Conservation (phyloP, 2,888 invertebrate genomes). For the Limenitis arthemis region DNA sequence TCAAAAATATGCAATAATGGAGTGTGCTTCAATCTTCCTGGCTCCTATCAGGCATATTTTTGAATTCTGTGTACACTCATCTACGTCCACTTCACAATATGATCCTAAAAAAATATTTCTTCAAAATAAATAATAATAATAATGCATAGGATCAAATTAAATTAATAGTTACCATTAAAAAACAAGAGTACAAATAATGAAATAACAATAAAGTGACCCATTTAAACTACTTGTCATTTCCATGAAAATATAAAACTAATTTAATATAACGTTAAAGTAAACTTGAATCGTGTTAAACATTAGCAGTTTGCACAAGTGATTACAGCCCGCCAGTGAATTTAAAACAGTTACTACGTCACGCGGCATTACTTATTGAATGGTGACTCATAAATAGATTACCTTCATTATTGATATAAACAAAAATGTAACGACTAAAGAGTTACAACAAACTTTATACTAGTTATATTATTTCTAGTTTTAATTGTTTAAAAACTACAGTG, state of each 20-base stretch:
- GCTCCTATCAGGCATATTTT: too few species aligned
- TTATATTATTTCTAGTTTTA: neutral
- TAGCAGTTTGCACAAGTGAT: conserved; percentile 46
- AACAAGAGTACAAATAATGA: conserved; percentile 14
- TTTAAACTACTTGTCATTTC: conserved; percentile 10
- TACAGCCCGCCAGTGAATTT: conserved; percentile 15
- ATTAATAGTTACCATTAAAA: conserved; percentile 12
- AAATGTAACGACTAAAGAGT: neutral
- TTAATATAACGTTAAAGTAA: conserved; percentile 26
- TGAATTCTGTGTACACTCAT: conserved; percentile 77
- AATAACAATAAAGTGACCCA: conserved; percentile 15
- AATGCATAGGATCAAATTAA: neutral
- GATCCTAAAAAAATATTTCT: conserved; percentile 48
- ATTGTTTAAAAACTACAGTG: neutral
- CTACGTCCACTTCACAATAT: conserved; percentile 76
- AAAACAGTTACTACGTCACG: conserved; percentile 1
- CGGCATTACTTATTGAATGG: neutral
- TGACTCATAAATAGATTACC: conserved; percentile 2
- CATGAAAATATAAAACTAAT: conserved; percentile 18
- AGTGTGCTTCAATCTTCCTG: too few species aligned
- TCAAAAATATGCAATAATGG: too few species aligned
- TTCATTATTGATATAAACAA: conserved; percentile 4
- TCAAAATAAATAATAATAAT: neutral
- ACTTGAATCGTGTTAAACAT: conserved; percentile 33
- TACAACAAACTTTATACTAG: neutral